Base-by-base conservation (phyloP, 2,113 vertebrate genomes). In the Ageneiosus marmoratus region DNA sequence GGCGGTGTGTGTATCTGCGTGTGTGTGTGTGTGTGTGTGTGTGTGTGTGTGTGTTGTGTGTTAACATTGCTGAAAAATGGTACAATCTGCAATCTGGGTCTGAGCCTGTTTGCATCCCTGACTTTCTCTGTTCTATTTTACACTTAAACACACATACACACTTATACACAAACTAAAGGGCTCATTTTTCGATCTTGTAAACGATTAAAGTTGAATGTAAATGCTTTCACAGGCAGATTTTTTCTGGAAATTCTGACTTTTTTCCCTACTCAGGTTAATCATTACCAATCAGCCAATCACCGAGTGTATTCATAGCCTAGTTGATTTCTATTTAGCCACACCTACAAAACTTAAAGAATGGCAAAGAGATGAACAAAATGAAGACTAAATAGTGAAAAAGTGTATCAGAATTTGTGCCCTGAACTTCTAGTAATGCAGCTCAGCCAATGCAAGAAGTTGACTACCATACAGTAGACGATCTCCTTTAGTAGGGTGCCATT, bases 1-100 rank as follows among this genome's bases (percentile, higher is more conserved):
- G 86, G 87, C 90, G 76, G 84, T 80, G 79, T 83, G 76, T 86
- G 87, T 89, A 88, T 85, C 70, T 60, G 78, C 70, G 53, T 41
- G 51, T 76, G 55, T 48, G 44, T 32, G 37, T 16, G 58, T 53
- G 53, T 5, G 24, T 56, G 24, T 67, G 73, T 50, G 34, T 22
- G 70, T 32, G 72, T n/a, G 82, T 32, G 86, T 77, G 67, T 81
- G 83, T 60, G 50, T 60, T 60, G 79, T 58, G 53, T 80, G n/a
- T n/a, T n/a, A n/a, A n/a, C 13, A 10, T 13, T 74, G 50, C 37
- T 29, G 48, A 69, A 75, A 83, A 60, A 79, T 77, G 18, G 78
- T 12, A 50, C 48, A 50, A 80, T 85, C 82, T 84, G 69, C 65
- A 51, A 69, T 77, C 60, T 44, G 65, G 37, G 37, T 78, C 18